A percentile compares a stretch with the other conserved stretches of the same genome.
These are phyloP conservation scores for Eulithis testata DNA, from an alignment of 2,888 invertebrate genomes.

Conservation along the genomic window DNA sequence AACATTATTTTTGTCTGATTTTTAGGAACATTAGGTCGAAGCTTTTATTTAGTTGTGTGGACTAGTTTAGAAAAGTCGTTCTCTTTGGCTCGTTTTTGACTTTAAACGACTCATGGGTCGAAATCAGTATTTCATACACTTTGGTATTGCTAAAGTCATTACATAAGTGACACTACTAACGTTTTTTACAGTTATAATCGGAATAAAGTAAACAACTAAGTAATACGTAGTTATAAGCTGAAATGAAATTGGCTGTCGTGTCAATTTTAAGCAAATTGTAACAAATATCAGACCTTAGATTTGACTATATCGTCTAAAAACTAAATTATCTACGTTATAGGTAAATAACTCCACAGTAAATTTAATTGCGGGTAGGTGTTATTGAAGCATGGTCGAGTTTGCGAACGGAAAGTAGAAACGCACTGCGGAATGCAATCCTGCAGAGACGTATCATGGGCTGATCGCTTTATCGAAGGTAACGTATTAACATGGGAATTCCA, in stretches of 20 bases:
- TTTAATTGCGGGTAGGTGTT: too few relatives aligned
- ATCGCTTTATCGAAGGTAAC: conserved; percentile 42
- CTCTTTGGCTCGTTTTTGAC: conserved; percentile 14
- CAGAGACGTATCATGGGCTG: conserved; percentile 36
- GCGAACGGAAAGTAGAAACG: conserved; percentile 21
- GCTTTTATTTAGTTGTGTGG: conserved; percentile 9
- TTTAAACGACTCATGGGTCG: conserved; percentile 16
- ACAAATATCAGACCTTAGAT: too few relatives aligned
- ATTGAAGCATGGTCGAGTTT: not conserved
- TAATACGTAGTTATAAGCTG: too few relatives aligned
- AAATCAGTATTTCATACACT: not conserved
- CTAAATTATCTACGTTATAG: too few relatives aligned
- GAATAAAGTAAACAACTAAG: not conserved
- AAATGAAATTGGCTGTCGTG: too few relatives aligned
- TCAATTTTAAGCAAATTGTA: too few relatives aligned
- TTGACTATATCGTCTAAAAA: too few relatives aligned
- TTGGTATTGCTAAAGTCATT: conserved; percentile 4
- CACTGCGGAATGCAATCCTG: conserved; percentile 34
- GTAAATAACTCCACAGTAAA: too few relatives aligned
- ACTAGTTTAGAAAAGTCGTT: conserved; percentile 16
- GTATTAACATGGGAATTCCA: conserved; percentile 33
- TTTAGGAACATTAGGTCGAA: conserved; percentile 13
- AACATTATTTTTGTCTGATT: conserved; percentile 29
- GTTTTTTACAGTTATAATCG: not conserved
- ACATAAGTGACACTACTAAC: not conserved